Base-by-base conservation (phyloP, 2,113 vertebrate species). In the Eptesicus fuscus region DNA sequence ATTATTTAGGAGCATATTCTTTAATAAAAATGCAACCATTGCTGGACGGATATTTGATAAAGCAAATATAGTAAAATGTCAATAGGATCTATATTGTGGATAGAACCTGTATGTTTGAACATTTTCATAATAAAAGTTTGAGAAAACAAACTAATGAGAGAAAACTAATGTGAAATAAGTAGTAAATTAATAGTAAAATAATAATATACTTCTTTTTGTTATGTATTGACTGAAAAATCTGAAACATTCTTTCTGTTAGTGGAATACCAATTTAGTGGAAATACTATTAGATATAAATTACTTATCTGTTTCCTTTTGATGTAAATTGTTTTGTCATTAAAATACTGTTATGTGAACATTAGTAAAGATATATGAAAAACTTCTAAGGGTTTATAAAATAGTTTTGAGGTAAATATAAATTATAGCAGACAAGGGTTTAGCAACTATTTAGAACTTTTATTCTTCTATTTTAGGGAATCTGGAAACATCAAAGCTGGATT, bases 401-500 rank as follows among this genome's bases (percentile, higher is more conserved):
- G 94, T 97, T 96, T 94, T 25, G 88, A 98, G 78, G 92, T 97
- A 97, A 97, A 95, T n/a, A 74, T 77, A 97, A 98, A 98, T 98
- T 1, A 1, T 56, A 97, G 95, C 87, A 98, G 97, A 97, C 93
- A 95, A 98, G 97, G 96, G 93, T 99, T 99, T 99, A 98, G 97
- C 98, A 98, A 98, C 98, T 98, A 96, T 98, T 98, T 98, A 98
- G 96, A 98, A 98, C 98, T 99, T 99, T 98, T 99, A 97, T 99
- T 99, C 97, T 99, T 99, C 98, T 99, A 97, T 99, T 99, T 96
- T 98, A 99, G 99, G 98, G 99, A 99, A 56, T 94, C 97, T 94
- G 99, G 89, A 95, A 99, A 98, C 99, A 99, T 99, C 98, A 99
- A 99, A 99, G 98, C 97, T 97, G 99, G 98, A 99, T 99, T 99